A percentile compares a stretch with the other conserved stretches of the same genome.
Conservation (phyloP, 2,113 vertebrate genomes). For the Guaruba guarouba region DNA sequence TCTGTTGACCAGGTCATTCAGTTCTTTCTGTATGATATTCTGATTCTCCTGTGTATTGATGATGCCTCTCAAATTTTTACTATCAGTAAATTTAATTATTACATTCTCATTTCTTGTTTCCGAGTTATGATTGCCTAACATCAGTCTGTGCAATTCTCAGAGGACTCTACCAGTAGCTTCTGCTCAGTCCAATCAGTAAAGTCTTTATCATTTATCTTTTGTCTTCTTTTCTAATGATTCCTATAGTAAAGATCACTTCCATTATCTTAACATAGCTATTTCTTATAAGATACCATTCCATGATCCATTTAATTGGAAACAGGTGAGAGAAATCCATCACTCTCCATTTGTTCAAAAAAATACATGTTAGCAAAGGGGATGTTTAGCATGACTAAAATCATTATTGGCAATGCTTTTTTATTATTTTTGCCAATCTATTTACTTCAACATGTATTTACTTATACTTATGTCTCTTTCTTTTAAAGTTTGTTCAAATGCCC, state of each 20-base stretch:
- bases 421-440: neutral
- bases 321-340: neutral
- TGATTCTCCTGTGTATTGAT: neutral
- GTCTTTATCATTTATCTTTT: neutral
- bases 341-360: neutral
- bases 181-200: neutral
- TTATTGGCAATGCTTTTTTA: rapidly evolving
- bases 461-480: neutral
- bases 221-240: neutral
- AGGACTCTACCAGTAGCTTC: neutral
- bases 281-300: neutral
- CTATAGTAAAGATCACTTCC: neutral
- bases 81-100: neutral
- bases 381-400: neutral
- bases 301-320: neutral
- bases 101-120: neutral
- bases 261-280: neutral
- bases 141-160: neutral
- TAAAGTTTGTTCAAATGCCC: neutral
- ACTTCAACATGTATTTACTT: neutral
- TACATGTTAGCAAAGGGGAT: neutral
- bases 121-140: neutral
- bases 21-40: neutral
- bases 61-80: neutral
- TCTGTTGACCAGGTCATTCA: neutral